Percentiles rank a stretch among this genome's conserved stretches.
Conservation (phyloP, 1,140 invertebrate species). For the Scaptomyza hsui region DNA sequence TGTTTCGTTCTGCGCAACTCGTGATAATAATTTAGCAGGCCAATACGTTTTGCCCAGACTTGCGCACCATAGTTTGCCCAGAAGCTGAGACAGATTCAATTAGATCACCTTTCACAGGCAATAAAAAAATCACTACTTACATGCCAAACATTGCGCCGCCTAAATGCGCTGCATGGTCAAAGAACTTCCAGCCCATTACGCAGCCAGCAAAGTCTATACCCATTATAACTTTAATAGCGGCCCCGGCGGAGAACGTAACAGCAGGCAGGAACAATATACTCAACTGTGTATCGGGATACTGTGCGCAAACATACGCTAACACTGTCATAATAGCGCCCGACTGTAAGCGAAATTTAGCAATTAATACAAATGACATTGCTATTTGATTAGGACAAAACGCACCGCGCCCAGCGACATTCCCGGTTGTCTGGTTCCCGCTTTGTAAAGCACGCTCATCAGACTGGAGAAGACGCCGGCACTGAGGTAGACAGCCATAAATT, state of each 20-base stretch:
- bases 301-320: slow-evolving; percentile 93
- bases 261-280: slow-evolving; percentile 95
- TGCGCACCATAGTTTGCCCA: slow-evolving; percentile 76
- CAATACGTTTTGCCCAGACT: slow-evolving; percentile 75
- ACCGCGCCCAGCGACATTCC: slow-evolving; percentile 95
- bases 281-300: slow-evolving; percentile 93
- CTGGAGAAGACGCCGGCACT: slow-evolving; percentile 94
- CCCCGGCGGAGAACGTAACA: slow-evolving; percentile 93
- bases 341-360: slow-evolving; percentile 85
- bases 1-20: slow-evolving; percentile 78
- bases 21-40: slow-evolving; percentile 75
- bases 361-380: background rate
- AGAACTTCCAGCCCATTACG: slow-evolving; percentile 94
- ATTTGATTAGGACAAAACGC: slow-evolving; percentile 83
- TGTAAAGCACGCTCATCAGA: slow-evolving; percentile 92
- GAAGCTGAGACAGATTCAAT: slow-evolving; percentile 46
- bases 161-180: slow-evolving; percentile 99
- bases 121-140: slow-evolving; percentile 84
- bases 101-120: background rate
- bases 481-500: slow-evolving; percentile 96
- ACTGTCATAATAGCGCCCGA: slow-evolving; percentile 97
- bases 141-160: slow-evolving; percentile 96
- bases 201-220: slow-evolving; percentile 92
- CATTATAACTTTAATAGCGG: slow-evolving; percentile 93
- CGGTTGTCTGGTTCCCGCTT: slow-evolving; percentile 87